Base-by-base conservation (phyloP, 1,140 invertebrate species). In the Acromyrmex heyeri region DNA sequence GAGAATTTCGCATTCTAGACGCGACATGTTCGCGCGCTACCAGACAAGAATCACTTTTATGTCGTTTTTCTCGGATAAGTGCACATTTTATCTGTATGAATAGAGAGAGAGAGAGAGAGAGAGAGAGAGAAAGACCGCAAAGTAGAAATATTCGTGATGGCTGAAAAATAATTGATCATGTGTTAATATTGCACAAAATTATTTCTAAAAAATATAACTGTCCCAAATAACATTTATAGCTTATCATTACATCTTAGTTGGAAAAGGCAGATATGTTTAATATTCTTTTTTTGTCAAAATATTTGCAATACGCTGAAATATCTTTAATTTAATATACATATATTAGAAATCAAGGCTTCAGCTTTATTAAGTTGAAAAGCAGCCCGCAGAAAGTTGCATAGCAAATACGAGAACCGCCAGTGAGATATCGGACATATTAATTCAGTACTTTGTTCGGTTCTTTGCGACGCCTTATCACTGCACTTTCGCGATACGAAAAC, bases 341-440 rank as follows among this genome's bases (percentile, higher is more conserved):
- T 34, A 61, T 44, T 59, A 5, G 24, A 61, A 73, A 82, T 44
- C 12, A 34, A 1, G 18, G 18, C 30, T 82, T 73, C 24, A 12
- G 50, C 3, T 24, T n/a, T 48, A 57, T 44, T 3, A 72, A 44
- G 21, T 69, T 27, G 38, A 27, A 16, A 18, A 57, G 12, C 5
- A 10, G 21, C 48, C 12, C 8, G 14, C 4, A 44, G 14, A 44
- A 82, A 18, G 38, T 59, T 72, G 34, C 34, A 21, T 16, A 18
- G 14, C 18, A 73, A 82, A 73, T 82, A 73, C 14, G 53, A 10
- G 65, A 27, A 61, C 73, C 18, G 50, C 5, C 53, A 38, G 61
- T 75, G 55, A 75, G 79, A 73, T 83, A 83, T 75, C 69, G 57
- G 27, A 2, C 5, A 59, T 75, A 83, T 83, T 83, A 83, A 83